These are phyloP conservation scores for Quiscalus mexicanus DNA, from an alignment of 2,113 vertebrate species.

Conservation along the genomic window DNA sequence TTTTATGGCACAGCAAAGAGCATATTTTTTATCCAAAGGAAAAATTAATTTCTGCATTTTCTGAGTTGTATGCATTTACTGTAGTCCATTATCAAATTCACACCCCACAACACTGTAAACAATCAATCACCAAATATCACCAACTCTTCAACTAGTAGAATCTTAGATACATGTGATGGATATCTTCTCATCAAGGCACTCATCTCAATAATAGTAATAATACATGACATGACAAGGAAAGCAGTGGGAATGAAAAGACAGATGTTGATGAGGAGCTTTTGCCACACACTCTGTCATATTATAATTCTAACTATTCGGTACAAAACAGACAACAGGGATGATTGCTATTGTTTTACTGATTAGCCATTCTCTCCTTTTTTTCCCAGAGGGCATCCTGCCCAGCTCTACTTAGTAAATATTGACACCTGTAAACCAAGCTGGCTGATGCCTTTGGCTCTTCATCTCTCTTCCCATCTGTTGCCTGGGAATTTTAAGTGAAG, in stretches of 20 bases:
- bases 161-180: neutral
- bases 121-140: slow-evolving; percentile 47
- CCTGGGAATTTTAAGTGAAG: slow-evolving; percentile 82
- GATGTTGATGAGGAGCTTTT: slow-evolving; percentile 65
- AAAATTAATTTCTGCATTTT: slow-evolving; percentile 31
- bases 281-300: slow-evolving; percentile 49
- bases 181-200: slow-evolving; percentile 51
- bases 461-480: slow-evolving; percentile 87
- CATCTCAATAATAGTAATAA: slow-evolving; percentile 61
- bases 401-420: slow-evolving; percentile 85
- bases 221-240: slow-evolving; percentile 11
- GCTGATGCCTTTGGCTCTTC: slow-evolving; percentile 75
- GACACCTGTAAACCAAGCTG: slow-evolving; percentile 87
- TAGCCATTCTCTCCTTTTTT: slow-evolving; percentile 72
- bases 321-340: slow-evolving; percentile 69
- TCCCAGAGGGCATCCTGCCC: slow-evolving; percentile 73
- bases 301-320: slow-evolving; percentile 74
- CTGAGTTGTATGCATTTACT: neutral
- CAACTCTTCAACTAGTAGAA: slow-evolving; percentile 31
- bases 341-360: slow-evolving; percentile 84
- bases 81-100: slow-evolving; percentile 39
- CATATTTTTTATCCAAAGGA: neutral
- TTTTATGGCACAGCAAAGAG: slow-evolving; percentile 48
- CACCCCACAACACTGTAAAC: neutral
- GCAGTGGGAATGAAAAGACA: slow-evolving; percentile 58